Evolutionary conservation across 2,888 invertebrate species (phyloP).

Genomic region (Serrognathus titanus): DNA sequence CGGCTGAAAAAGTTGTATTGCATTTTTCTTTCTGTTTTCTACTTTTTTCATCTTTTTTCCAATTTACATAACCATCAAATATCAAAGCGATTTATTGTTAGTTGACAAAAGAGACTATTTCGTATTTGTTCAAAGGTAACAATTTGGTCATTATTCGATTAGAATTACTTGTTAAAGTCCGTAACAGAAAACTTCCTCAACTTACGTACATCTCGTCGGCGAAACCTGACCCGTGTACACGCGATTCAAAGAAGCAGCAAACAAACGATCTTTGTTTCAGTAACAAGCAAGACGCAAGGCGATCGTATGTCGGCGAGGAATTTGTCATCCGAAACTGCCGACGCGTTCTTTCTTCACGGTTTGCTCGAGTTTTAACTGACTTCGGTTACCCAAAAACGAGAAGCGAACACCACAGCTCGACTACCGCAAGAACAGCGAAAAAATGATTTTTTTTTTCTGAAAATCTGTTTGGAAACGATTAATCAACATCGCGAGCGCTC

Average conservation of each 20-base stretch:
- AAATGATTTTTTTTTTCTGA: background rate
- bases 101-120: too few relatives aligned
- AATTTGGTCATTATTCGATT: too few relatives aligned
- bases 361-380: slow-evolving; percentile 16
- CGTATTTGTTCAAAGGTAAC: too few relatives aligned
- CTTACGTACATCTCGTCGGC: background rate
- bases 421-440: too few relatives aligned
- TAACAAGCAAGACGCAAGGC: slow-evolving; percentile 20
- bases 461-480: background rate
- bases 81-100: too few relatives aligned
- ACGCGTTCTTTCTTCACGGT: slow-evolving; percentile 20
- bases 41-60: background rate
- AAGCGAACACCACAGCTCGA: too few relatives aligned
- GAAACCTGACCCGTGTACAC: background rate
- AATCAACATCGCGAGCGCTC: background rate
- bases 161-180: too few relatives aligned
- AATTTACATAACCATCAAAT: too few relatives aligned
- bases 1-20: slow-evolving; percentile 6
- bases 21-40: background rate
- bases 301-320: slow-evolving; percentile 24
- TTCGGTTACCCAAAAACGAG: too few relatives aligned
- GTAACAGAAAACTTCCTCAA: too few relatives aligned
- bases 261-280: slow-evolving; percentile 22
- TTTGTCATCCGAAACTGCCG: slow-evolving; percentile 23
- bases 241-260: slow-evolving; percentile 14